phyloP scores from a whole-genome alignment of 2,797 vertebrate species.

The Lepilemur ruficaudatus region DNA sequence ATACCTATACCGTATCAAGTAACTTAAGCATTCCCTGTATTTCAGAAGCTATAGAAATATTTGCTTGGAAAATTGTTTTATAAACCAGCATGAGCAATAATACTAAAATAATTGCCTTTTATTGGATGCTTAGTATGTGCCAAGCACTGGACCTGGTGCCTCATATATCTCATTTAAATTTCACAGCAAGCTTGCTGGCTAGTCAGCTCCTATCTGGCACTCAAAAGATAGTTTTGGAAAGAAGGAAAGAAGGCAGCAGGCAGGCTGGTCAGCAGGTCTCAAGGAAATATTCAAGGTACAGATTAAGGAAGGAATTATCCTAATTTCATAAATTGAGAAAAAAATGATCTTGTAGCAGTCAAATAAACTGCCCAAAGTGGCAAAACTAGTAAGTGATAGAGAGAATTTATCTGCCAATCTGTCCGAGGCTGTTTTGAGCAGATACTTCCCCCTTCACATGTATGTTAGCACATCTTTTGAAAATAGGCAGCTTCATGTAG shows the following conservation, averaged over 20 bases:
- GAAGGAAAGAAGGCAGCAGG: background rate
- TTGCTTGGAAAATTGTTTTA: background rate
- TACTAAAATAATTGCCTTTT: background rate
- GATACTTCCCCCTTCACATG: background rate
- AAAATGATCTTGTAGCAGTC: background rate
- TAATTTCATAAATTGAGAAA: background rate
- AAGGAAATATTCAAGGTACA: background rate
- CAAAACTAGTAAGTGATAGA: background rate
- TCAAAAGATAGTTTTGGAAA: background rate
- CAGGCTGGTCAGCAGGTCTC: background rate
- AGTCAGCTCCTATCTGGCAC: accelerated
- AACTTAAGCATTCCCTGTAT: background rate
- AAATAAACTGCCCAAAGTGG: background rate
- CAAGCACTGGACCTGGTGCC: background rate
- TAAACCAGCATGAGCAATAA: background rate
- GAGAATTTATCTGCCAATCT: background rate
- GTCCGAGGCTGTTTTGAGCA: background rate
- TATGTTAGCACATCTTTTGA: background rate
- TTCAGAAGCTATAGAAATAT: background rate
- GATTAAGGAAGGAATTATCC: background rate
- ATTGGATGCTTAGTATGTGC: background rate
- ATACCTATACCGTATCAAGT: background rate
- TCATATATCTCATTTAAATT: background rate
- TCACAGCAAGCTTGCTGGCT: background rate
- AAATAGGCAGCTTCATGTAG: background rate